Evolutionary conservation across 2,888 invertebrate species (phyloP).

Genomic region (Sarcophaga variegata): DNA sequence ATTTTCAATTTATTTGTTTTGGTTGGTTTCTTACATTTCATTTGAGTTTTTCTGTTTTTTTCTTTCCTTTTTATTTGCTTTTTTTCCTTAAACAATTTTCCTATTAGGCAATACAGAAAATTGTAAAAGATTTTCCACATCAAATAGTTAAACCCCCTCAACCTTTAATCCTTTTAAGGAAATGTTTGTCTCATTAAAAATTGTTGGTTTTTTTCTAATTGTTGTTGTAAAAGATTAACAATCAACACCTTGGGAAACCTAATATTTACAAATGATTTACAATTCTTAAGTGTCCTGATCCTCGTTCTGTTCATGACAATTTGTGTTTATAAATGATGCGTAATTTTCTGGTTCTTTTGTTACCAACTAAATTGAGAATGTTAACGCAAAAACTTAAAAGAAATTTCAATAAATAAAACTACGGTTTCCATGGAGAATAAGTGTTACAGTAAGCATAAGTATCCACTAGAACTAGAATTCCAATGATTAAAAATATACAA

Average conservation of each 20-base stretch:
- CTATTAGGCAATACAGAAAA: slow-evolving; percentile 12
- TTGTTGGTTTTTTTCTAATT: not conserved
- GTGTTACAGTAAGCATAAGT: too few relatives aligned
- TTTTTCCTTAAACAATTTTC: not conserved
- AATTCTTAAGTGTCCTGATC: not conserved
- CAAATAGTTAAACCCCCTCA: not conserved
- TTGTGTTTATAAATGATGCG: not conserved
- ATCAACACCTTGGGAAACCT: not conserved
- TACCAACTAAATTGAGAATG: not conserved
- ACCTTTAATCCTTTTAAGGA: too few relatives aligned
- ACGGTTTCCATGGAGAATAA: accelerated
- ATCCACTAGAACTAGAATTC: too few relatives aligned
- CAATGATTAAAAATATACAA: too few relatives aligned
- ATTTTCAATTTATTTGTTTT: slow-evolving; percentile 68
- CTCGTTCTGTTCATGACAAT: not conserved
- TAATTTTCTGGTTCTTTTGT: not conserved
- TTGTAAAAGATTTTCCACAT: not conserved
- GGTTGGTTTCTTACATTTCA: slow-evolving; percentile 60
- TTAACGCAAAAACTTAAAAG: not conserved
- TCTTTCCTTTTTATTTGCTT: not conserved
- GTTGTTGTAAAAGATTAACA: not conserved
- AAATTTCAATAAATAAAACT: too few relatives aligned
- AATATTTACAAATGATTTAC: not conserved
- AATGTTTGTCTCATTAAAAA: not conserved
- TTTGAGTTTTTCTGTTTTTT: slow-evolving; percentile 5